Evolutionary conservation across 1,140 invertebrate genomes (phyloP), one percentile per base, ranked within the genome.

Genomic region (Drosophila sucinea): DNA sequence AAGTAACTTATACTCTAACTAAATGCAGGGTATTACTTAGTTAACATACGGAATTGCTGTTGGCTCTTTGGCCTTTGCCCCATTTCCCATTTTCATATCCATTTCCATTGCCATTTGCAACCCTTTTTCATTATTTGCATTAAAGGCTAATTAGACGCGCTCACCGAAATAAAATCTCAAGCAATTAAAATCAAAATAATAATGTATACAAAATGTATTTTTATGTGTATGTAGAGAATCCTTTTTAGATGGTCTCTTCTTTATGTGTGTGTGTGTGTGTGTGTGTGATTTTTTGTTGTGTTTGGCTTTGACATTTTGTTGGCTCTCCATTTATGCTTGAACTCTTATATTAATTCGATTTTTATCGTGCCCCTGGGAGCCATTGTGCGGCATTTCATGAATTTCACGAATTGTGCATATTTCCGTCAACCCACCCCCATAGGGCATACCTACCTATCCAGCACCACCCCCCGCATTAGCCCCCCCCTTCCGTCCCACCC

Each of bases 281-380:
- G 40, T 69, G 47, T 54, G 25, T 41, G n/a, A 10, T 3, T 8
- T 17, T 40, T 51, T 51, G 17, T 23, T 60, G 61, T 44, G 23
- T 56, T 60, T 32, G 54, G 35, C 70, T 57, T 67, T 82, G 82
- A 86, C 82, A 87, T 86, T 86, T 79, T 73, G 57, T 66, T 57
- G 64, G 68, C 69, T 76, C 25, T 51, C 44, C 83, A 80, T 83
- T 83, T 80, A 78, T 80, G 44, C 70, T 57, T 83, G 84, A 87
- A 91, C 89, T 85, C 89, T 89, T 90, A 90, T 90, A 90, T 90
- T 90, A 90, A 90, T 90, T 90, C 87, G 87, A 90, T 90, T 90
- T 90, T 90, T 90, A 90, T 90, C 89, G 87, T 76, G 63, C 87
- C 89, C 89, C 71, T 84, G 87, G 89, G 87, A 84, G 78, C 78